phyloP scores from a whole-genome alignment of 2,888 invertebrate genomes.

The Eucera pruinosa region DNA sequence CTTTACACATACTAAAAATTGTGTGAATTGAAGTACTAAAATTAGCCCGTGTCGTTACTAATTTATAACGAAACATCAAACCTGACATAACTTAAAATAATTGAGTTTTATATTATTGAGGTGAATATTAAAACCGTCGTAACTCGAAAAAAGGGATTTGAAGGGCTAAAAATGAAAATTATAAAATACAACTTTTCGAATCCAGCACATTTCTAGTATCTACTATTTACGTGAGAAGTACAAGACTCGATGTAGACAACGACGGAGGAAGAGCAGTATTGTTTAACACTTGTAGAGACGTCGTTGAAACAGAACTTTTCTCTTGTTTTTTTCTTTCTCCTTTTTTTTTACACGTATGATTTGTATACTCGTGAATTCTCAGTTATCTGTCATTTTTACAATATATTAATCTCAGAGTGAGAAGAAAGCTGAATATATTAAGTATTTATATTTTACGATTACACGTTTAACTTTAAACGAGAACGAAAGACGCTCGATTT shows the following conservation, averaged over 20 bases:
- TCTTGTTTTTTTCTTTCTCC: neutral
- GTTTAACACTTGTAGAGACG: slow-evolving; percentile 22
- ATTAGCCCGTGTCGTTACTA: too few relatives aligned
- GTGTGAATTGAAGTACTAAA: too few relatives aligned
- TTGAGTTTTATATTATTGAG: too few relatives aligned
- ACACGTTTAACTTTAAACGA: neutral
- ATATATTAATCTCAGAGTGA: slow-evolving; percentile 1
- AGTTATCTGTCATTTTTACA: slow-evolving; percentile 4
- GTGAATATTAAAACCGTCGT: too few relatives aligned
- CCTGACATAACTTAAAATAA: too few relatives aligned
- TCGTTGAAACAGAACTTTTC: slow-evolving; percentile 5
- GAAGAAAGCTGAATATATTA: neutral
- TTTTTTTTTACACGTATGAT: slow-evolving; percentile 1
- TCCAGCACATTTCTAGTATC: too few relatives aligned
- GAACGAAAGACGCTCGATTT: slow-evolving; percentile 18
- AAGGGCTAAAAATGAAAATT: too few relatives aligned
- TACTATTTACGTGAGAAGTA: slow-evolving; percentile 3
- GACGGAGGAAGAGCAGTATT: slow-evolving; percentile 33
- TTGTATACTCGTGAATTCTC: neutral
- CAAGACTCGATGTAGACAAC: slow-evolving; percentile 25
- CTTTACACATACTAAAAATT: too few relatives aligned
- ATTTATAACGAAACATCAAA: too few relatives aligned
- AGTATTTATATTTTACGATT: neutral
- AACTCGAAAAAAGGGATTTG: too few relatives aligned
- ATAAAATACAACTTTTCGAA: too few relatives aligned